Evolutionary conservation across 1,140 invertebrate genomes (phyloP), one percentile per base, ranked within the genome.

Genomic region (Drosophila neocordata): DNA sequence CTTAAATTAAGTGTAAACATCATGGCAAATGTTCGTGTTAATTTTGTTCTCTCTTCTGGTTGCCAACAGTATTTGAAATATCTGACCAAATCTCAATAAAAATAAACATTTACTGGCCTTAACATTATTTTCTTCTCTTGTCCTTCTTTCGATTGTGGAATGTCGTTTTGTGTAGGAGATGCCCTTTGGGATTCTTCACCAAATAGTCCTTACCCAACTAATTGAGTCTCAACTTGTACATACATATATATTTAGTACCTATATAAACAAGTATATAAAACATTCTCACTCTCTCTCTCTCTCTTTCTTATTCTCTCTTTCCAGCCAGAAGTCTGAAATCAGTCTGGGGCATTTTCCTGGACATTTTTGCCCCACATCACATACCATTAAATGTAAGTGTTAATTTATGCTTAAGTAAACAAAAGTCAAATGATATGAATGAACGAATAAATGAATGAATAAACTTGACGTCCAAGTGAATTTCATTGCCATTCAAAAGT

Each of bases 361-460:
- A 64, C 64, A 61, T 69, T 38, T 18, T 35, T 15, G 12, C 38
- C 41, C 22, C 20, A 56, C 51, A 62, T 20, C 53, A 73, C 65
- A 78, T 73, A 67, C n/a, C n/a, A n/a, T n/a, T n/a, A 88, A 78
- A 82, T 67, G 82, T 87, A 78, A 87, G 82, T 87, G 83, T 87
- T 87, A 87, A 87, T 87, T 88, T 87, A 87, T 88, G 67, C 83
- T 44, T 72, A 56, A 57, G 31, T 15, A 64, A 34, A 56, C 53
- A 34, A 56, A 56, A 56, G 53, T 56, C 53, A 56, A 35, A 56
- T 48, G 15, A 20, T 15, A 65, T 65, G 55, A 67, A 63, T 57
- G 27, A 31, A 65, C 58, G 55, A 67, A 63, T 51, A 20, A 31
- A 55, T 55, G 52, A 44, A 20, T 9, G 13, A 48, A 58, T 34